phyloP scores from a whole-genome alignment of 2,113 vertebrate genomes.

The Grus americana region DNA sequence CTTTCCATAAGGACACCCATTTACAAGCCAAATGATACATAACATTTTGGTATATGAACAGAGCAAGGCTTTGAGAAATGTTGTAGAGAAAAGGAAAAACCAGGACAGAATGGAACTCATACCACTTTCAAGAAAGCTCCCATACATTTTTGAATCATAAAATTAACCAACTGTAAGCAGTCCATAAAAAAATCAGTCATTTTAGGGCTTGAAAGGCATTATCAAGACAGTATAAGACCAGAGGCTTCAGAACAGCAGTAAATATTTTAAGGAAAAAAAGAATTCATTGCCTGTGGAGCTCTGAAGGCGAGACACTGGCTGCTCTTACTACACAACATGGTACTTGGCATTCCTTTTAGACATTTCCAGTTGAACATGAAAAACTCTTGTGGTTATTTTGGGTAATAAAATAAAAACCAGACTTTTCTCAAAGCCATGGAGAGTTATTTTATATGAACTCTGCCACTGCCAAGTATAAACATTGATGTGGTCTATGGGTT shows the following conservation, averaged over 20 bases:
- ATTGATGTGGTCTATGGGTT: background rate
- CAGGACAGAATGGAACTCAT: background rate
- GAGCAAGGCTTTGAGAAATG: background rate
- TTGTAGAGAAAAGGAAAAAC: background rate
- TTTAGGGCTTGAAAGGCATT: background rate
- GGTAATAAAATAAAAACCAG: constrained; percentile 37
- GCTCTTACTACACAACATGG: constrained; percentile 30
- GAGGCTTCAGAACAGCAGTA: background rate
- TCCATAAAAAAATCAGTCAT: background rate
- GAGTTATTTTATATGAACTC: constrained; percentile 17
- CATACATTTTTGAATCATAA: background rate
- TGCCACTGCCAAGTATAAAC: constrained; percentile 3
- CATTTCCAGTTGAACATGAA: constrained; percentile 32
- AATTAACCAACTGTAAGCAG: background rate
- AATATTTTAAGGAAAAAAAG: background rate
- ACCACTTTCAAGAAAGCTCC: background rate
- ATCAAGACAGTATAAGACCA: background rate
- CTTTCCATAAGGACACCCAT: constrained; percentile 5
- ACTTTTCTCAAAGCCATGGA: background rate
- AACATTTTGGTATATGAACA: background rate
- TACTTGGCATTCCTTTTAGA: constrained; percentile 10
- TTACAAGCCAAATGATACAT: constrained; percentile 9
- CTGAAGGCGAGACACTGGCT: constrained; percentile 11
- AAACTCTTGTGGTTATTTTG: constrained; percentile 24
- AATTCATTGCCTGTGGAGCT: background rate